Evolutionary conservation across 2,888 invertebrate species (phyloP).

Genomic region (Melitaea athalia): DNA sequence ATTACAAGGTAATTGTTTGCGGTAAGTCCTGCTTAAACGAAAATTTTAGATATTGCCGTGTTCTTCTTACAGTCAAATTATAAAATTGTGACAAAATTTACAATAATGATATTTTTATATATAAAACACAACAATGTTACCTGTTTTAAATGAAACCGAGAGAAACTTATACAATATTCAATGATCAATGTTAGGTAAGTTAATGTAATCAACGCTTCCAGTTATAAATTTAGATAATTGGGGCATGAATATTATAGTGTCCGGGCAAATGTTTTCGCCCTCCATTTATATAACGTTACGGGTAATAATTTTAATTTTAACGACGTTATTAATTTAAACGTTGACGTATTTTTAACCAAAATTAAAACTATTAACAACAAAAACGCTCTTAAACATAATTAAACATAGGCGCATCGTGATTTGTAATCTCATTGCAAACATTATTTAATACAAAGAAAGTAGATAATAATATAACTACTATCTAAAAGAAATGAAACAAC

Average conservation of each 20-base stretch:
- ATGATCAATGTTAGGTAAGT: slow-evolving; percentile 30
- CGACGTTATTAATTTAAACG: slow-evolving; percentile 45
- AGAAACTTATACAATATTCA: slow-evolving; percentile 24
- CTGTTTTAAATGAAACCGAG: not conserved
- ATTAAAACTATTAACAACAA: not conserved
- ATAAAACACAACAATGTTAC: too few relatives aligned
- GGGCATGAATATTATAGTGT: slow-evolving; percentile 53
- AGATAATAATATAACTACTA: too few relatives aligned
- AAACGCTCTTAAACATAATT: not conserved
- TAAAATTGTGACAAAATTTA: too few relatives aligned
- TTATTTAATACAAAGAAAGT: too few relatives aligned
- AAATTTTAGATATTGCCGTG: too few relatives aligned
- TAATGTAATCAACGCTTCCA: slow-evolving; percentile 45
- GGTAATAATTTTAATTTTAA: slow-evolving; percentile 48
- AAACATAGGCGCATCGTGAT: not conserved
- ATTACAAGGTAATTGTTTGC: too few relatives aligned
- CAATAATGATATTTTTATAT: too few relatives aligned
- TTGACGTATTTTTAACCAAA: slow-evolving; percentile 24
- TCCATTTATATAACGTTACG: slow-evolving; percentile 45
- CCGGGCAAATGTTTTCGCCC: slow-evolving; percentile 43
- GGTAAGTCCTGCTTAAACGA: too few relatives aligned
- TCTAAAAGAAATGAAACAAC: too few relatives aligned
- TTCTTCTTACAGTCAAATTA: too few relatives aligned
- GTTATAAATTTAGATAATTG: slow-evolving; percentile 55
- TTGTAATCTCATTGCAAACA: not conserved